Percentiles rank a stretch among this genome's conserved stretches.
Conservation (phyloP, 1,140 invertebrate species). For the Zaprionus lachaisei region DNA sequence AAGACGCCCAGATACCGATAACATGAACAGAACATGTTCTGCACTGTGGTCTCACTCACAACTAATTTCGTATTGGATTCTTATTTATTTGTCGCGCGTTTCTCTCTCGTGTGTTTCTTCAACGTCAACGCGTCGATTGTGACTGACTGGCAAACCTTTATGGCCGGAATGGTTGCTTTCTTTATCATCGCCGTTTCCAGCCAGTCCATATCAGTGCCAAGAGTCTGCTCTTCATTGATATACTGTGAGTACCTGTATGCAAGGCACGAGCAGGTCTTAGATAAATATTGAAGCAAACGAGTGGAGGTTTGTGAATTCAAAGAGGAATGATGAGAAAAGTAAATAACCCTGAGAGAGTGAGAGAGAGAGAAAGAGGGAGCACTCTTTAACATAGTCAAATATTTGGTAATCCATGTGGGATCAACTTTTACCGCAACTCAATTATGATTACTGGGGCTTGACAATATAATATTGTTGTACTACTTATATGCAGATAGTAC, state of each 20-base stretch:
- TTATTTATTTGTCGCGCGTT: constrained; percentile 37
- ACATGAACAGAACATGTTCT: constrained; percentile 43
- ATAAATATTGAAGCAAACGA: constrained; percentile 18
- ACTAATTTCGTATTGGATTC: constrained; percentile 10
- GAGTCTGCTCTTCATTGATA: constrained; percentile 29
- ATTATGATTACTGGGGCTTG: neutral
- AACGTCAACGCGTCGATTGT: constrained; percentile 42
- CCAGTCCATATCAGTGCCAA: constrained; percentile 20
- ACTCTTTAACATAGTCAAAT: neutral
- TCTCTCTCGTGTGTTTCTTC: neutral
- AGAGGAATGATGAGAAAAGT: neutral
- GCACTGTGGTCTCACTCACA: constrained; percentile 14
- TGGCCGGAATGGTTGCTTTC: neutral
- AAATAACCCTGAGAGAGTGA: neutral
- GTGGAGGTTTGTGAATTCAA: neutral
- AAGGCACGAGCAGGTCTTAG: constrained; percentile 4
- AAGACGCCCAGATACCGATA: constrained; percentile 38
- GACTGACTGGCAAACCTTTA: constrained; percentile 41
- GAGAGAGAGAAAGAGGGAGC: neutral
- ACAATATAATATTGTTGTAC: no score
- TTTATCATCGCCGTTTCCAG: constrained; percentile 20
- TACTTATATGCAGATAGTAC: neutral
- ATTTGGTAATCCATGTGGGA: neutral
- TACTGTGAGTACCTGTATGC: neutral
- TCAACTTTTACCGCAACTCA: neutral